phyloP scores from a whole-genome alignment of 2,797 vertebrate genomes.

The Myotis daubentonii region DNA sequence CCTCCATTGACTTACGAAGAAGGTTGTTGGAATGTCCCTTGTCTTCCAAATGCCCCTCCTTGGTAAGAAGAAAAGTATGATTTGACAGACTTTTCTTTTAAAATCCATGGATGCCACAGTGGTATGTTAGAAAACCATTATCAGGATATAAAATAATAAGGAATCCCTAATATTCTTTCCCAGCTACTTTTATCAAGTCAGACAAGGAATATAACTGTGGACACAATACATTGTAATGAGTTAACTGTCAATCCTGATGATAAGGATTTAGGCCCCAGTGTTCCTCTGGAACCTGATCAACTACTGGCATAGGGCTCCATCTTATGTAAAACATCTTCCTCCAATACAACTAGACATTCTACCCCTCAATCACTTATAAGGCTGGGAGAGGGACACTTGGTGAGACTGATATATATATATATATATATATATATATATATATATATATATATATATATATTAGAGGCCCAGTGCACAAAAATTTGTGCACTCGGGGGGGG shows the following conservation, averaged over 20 bases:
- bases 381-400: background rate
- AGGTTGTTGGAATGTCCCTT: background rate
- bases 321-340: background rate
- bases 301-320: background rate
- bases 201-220: constrained; percentile 13
- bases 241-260: background rate
- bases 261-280: constrained; percentile 13
- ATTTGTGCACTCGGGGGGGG: no score
- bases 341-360: background rate
- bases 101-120: constrained; percentile 8
- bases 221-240: background rate
- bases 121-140: background rate
- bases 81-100: constrained; percentile 11
- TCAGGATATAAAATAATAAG: constrained; percentile 6
- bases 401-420: background rate
- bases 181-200: constrained; percentile 44
- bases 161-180: constrained; percentile 29
- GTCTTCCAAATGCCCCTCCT: background rate
- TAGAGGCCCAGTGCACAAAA: no score
- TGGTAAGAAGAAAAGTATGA: constrained; percentile 42
- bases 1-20: background rate
- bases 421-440: no score
- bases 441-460: no score
- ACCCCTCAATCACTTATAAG: background rate
- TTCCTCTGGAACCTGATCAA: background rate